Evolutionary conservation across 2,888 invertebrate genomes (phyloP), one percentile per base, ranked within the genome.

Genomic region (Lithophane semibrunnea): DNA sequence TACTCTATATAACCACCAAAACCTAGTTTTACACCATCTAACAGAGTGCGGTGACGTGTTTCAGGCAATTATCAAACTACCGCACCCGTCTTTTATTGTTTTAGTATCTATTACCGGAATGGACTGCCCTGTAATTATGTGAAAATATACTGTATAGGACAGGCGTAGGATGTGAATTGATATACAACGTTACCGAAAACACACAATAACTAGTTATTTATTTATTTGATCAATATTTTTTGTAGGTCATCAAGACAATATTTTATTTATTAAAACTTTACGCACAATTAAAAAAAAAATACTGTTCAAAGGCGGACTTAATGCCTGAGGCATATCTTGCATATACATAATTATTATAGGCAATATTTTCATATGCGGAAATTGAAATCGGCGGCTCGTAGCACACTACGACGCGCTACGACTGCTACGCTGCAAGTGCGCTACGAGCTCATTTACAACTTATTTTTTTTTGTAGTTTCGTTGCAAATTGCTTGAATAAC

Each of bases 81-180:
- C 75, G 12, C 75, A 29, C 75, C 80, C 60, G 24, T 44, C n/a
- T 80, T 80, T 69, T 72, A 68, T 72, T 21, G 47, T 68, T 54
- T 69, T 47, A 60, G 68, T 69, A 47, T 69, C 54, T 69, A 61
- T 69, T 80, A 70, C 60, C 10, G 60, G 42, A 75, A 56, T 70
- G 49, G 42, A 54, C 37, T 18, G 52, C 37, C 37, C 21, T 16
- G 58, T 65, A 68, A 80, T 64, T 79, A 74, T 64, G n/a, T 13
- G n/a, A 68, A 66, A 60, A 58, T 54, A 54, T 68, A 73, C 24
- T 29, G 10, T 42, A 18, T 9, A 8, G 18, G 52, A 29, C 3
- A 52, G n/a, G 13, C 37, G 42, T n/a, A 42, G 49, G 42, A 9
- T 56, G 29, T 56, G 21, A 13, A 71, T 12, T 56, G 21, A 29